These are phyloP conservation scores for Hydrophis major DNA, from an alignment of 2,797 vertebrate species.

Conservation along the genomic window DNA sequence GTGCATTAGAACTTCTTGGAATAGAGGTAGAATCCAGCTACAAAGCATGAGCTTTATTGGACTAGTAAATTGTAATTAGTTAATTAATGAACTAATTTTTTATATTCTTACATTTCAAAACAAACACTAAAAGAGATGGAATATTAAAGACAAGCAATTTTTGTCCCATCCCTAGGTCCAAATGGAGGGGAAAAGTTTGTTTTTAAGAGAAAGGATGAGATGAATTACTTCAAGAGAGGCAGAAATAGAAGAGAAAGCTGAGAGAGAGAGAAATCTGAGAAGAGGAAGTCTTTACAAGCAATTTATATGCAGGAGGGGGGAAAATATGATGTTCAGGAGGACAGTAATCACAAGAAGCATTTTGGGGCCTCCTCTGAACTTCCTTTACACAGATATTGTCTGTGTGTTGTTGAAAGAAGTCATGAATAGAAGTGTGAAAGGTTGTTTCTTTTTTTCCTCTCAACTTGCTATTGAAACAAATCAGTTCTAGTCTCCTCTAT, in stretches of 20 bases:
- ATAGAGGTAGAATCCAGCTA: neutral
- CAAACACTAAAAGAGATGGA: neutral
- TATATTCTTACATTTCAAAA: neutral
- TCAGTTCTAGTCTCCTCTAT: constrained; percentile 8
- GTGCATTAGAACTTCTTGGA: neutral
- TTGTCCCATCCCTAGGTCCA: neutral
- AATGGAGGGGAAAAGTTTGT: neutral
- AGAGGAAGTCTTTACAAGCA: neutral
- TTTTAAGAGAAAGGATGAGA: neutral
- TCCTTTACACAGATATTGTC: neutral
- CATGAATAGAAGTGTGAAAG: neutral
- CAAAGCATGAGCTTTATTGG: neutral
- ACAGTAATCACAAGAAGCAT: neutral
- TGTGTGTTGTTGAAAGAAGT: constrained; percentile 13
- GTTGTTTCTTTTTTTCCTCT: neutral
- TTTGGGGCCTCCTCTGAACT: constrained; percentile 2
- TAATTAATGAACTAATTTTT: neutral
- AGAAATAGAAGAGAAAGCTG: neutral
- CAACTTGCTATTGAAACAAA: constrained; percentile 19
- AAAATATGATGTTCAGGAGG: neutral
- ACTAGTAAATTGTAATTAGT: neutral
- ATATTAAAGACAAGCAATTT: neutral
- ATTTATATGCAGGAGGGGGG: neutral
- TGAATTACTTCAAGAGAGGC: neutral
- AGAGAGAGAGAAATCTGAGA: neutral